phyloP scores from a whole-genome alignment of 2,113 vertebrate genomes.

The Coryphaenoides rupestris region DNA sequence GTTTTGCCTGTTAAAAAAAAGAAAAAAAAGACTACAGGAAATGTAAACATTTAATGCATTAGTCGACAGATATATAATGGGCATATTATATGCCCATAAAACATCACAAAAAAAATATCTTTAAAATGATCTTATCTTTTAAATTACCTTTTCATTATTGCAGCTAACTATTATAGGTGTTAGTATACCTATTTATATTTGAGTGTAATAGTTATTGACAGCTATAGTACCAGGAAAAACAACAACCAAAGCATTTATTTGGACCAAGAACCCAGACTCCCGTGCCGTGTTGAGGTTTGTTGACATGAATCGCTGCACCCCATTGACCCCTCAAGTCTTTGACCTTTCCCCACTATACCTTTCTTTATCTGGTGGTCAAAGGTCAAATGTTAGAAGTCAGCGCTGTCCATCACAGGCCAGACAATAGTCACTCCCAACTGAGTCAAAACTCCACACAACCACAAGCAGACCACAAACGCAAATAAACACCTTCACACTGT shows the following conservation, averaged over 20 bases:
- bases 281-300: conserved; percentile 30
- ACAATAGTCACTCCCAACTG: conserved; percentile 23
- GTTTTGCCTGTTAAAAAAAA: too few species aligned
- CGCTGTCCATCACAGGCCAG: conserved; percentile 41
- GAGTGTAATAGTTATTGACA: not conserved
- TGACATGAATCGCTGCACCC: conserved; percentile 44
- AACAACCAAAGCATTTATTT: not conserved
- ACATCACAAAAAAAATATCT: too few species aligned
- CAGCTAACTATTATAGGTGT: too few species aligned
- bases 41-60: too few species aligned
- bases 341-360: conserved; percentile 34
- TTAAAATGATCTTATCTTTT: too few species aligned
- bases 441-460: conserved; percentile 25
- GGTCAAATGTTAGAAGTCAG: conserved; percentile 50
- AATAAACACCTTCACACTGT: conserved; percentile 31
- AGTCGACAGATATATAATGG: too few species aligned
- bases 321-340: conserved; percentile 31
- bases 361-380: conserved; percentile 44
- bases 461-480: conserved; percentile 29
- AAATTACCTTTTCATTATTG: too few species aligned
- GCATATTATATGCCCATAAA: too few species aligned
- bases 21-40: too few species aligned
- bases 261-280: conserved; percentile 11
- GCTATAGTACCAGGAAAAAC: not conserved
- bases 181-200: too few species aligned